These are phyloP conservation scores for Podarcis lilfordi DNA, from an alignment of 2,797 vertebrate genomes.

Conservation along the genomic window DNA sequence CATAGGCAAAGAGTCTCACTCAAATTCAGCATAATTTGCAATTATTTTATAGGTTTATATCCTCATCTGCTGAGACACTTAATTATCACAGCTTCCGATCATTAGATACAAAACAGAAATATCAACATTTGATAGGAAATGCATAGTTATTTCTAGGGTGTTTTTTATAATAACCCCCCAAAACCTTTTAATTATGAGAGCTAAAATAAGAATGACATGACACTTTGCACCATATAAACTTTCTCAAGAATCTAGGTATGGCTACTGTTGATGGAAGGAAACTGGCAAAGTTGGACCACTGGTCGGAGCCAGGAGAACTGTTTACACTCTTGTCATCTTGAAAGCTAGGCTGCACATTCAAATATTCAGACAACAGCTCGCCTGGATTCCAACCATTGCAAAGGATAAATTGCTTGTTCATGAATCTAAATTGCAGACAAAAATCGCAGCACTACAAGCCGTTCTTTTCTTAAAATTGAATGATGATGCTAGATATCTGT, in stretches of 20 bases:
- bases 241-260: neutral
- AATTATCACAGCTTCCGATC: neutral
- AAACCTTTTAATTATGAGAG: neutral
- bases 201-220: neutral
- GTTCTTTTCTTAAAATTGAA: slow-evolving; percentile 32
- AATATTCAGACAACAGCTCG: neutral
- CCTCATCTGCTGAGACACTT: neutral
- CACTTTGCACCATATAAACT: neutral
- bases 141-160: neutral
- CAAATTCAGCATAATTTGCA: slow-evolving; percentile 2
- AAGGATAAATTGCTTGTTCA: neutral
- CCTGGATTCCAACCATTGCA: neutral
- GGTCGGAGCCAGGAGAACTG: neutral
- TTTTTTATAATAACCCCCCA: neutral
- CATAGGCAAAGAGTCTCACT: neutral
- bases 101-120: neutral
- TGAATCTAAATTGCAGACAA: slow-evolving; percentile 47
- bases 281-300: neutral
- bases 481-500: slow-evolving; percentile 31
- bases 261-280: neutral
- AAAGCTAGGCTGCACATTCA: neutral
- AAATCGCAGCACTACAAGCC: slow-evolving; percentile 11
- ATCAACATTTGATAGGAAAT: neutral
- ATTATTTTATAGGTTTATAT: neutral
- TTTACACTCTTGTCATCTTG: slow-evolving; percentile 8